Conservation (phyloP, 1,140 invertebrate genomes). For the Berghia stephanieae region DNA sequence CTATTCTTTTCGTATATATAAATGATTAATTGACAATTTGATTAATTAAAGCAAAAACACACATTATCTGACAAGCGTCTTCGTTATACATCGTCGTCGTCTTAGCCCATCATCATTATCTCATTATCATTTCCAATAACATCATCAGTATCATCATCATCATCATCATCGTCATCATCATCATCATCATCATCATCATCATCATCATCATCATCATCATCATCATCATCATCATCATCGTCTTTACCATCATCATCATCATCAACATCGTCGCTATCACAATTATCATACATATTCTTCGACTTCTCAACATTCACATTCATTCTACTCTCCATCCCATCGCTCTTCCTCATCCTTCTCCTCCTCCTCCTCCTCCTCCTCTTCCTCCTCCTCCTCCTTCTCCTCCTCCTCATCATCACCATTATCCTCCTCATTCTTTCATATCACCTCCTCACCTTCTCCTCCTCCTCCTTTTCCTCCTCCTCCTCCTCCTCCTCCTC, state of each 20-base stretch:
- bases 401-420: no score
- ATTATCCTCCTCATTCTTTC: not conserved
- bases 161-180: no score
- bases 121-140: not conserved
- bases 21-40: no score
- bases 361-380: not conserved
- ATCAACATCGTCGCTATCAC: no score
- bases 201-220: not conserved
- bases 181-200: no score
- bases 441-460: not conserved
- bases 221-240: not conserved
- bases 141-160: not conserved
- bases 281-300: no score
- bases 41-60: no score
- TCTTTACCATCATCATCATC: no score
- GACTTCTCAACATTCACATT: not conserved
- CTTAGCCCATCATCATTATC: not conserved
- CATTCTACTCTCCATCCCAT: not conserved
- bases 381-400: not conserved
- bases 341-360: not conserved
- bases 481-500: not conserved
- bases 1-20: no score
- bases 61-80: no score
- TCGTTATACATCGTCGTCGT: no score
- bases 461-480: not conserved